Conservation (phyloP, 2,797 vertebrate genomes). For the Phataginus tricuspis region DNA sequence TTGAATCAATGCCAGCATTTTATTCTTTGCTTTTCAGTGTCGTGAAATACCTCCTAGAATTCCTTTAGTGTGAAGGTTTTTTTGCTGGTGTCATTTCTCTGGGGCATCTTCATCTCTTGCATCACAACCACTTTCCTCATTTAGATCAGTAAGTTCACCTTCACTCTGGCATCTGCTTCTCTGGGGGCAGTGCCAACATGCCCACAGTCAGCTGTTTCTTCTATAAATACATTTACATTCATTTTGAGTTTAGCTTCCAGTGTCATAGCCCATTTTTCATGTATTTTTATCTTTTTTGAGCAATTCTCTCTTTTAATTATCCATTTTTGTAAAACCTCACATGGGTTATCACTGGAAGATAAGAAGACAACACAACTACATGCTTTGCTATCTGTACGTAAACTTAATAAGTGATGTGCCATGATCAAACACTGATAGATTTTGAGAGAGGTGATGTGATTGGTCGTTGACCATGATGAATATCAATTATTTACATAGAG, state of each 20-base stretch:
- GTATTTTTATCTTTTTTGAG: neutral
- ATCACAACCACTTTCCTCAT: neutral
- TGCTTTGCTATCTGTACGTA: neutral
- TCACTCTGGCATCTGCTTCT: neutral
- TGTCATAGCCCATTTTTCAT: neutral
- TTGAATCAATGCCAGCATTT: neutral
- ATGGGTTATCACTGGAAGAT: neutral
- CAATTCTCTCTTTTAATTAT: neutral
- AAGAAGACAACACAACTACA: neutral
- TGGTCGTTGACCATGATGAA: neutral
- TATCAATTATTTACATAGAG: neutral
- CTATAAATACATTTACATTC: neutral
- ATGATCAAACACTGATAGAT: neutral
- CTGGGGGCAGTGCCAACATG: neutral
- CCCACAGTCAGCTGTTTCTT: neutral
- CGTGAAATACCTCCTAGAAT: neutral
- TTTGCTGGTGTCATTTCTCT: neutral
- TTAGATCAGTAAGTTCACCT: neutral
- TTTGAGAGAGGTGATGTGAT: neutral
- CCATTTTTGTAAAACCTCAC: constrained; percentile 18
- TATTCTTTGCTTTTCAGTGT: neutral
- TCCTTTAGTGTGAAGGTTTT: neutral
- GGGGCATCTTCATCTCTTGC: neutral
- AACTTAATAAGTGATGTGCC: neutral
- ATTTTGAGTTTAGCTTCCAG: neutral